Percentiles rank a stretch among this genome's conserved stretches.
These are phyloP conservation scores for Tenthredo amoena DNA, from an alignment of 2,888 invertebrate genomes.

Conservation along the genomic window DNA sequence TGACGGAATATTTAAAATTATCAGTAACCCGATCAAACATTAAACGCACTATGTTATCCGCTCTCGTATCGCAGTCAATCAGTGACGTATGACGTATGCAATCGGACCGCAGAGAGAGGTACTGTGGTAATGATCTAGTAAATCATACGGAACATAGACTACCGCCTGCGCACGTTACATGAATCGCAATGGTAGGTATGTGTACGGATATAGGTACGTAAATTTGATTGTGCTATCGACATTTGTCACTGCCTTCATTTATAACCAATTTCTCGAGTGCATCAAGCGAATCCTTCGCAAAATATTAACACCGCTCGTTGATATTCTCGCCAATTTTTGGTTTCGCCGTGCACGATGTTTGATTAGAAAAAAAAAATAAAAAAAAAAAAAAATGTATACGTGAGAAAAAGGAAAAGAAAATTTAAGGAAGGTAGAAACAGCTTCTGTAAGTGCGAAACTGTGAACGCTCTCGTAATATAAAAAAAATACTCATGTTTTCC, in stretches of 20 bases:
- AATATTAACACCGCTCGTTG: not conserved
- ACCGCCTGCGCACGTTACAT: not conserved
- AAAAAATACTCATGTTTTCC: not conserved
- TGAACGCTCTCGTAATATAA: not conserved
- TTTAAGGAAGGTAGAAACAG: not conserved
- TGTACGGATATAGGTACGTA: not conserved
- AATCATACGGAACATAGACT: slow-evolving; percentile 40
- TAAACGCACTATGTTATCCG: slow-evolving; percentile 15
- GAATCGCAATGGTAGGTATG: not conserved
- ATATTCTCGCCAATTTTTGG: not conserved
- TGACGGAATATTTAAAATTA: slow-evolving; percentile 2
- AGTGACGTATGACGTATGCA: slow-evolving; percentile 36
- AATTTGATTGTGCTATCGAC: slow-evolving; percentile 19
- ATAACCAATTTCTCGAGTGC: not conserved
- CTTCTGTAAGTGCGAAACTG: not conserved
- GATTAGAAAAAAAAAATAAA: not conserved
- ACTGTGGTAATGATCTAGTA: slow-evolving; percentile 36
- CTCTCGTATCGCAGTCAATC: slow-evolving; percentile 34
- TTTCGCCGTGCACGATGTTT: not conserved
- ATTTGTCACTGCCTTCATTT: slow-evolving; percentile 22
- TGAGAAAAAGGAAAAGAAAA: not conserved
- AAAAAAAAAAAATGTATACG: too few relatives aligned
- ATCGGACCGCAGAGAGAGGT: slow-evolving; percentile 39
- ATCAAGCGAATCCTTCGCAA: not conserved
- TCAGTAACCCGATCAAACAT: slow-evolving; percentile 23